Evolutionary conservation across 2,113 vertebrate genomes (phyloP).

Genomic region (Myotis brandtii): DNA sequence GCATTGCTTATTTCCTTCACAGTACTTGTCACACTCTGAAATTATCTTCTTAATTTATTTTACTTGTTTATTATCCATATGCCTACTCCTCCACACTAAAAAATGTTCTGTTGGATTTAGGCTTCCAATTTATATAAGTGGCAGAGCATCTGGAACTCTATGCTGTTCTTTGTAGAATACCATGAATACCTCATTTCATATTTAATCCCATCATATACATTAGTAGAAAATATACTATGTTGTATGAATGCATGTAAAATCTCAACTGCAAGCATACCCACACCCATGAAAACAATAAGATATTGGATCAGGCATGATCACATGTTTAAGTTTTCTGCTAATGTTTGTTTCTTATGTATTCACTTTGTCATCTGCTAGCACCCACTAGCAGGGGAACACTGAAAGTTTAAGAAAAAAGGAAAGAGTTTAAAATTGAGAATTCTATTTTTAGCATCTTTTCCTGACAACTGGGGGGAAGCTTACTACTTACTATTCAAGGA

Average conservation of each 20-base stretch:
- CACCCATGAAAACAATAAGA: not conserved
- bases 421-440: slow-evolving; percentile 13
- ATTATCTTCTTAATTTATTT: not conserved
- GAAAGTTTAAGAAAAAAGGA: not conserved
- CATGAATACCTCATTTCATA: not conserved
- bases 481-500: not conserved
- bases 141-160: not conserved
- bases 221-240: not conserved
- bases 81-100: not conserved
- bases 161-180: not conserved
- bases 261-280: not conserved
- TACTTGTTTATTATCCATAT: not conserved
- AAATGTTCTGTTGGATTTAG: not conserved
- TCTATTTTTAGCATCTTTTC: not conserved
- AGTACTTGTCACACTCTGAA: not conserved
- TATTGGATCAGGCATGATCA: not conserved
- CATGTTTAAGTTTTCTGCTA: not conserved
- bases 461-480: not conserved
- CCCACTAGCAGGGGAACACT: not conserved
- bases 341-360: not conserved
- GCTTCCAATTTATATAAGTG: not conserved
- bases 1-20: not conserved
- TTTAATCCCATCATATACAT: not conserved
- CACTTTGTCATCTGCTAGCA: not conserved
- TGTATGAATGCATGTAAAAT: not conserved